Evolutionary conservation across 2,888 invertebrate species (phyloP).

Genomic region (Limnephilus auricula): DNA sequence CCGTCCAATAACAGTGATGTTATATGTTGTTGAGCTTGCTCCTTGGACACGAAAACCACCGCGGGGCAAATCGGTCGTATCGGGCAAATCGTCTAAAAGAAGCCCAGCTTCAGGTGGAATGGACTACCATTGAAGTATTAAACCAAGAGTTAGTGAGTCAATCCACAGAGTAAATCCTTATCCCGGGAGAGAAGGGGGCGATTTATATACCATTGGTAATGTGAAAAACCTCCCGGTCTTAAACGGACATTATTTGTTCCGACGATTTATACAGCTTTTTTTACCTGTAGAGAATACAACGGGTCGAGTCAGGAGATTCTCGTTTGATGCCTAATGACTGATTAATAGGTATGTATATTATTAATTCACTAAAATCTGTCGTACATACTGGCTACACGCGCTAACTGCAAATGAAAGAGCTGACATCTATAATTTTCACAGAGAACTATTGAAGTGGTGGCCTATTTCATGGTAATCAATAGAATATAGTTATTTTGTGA

Average conservation of each 20-base stretch:
- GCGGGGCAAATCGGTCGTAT: not conserved
- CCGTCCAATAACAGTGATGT: not conserved
- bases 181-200: conserved; percentile 28
- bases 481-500: no score
- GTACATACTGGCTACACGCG: no score
- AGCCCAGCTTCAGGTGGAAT: conserved; percentile 3
- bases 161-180: conserved; percentile 38
- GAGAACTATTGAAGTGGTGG: no score
- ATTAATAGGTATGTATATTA: not conserved
- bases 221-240: conserved; percentile 43
- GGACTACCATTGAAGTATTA: conserved; percentile 12
- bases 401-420: no score
- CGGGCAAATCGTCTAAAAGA: not conserved
- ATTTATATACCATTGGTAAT: conserved; percentile 43
- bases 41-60: not conserved
- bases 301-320: conserved; percentile 22
- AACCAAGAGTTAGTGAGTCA: conserved; percentile 27
- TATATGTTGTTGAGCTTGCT: not conserved
- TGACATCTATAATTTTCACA: no score
- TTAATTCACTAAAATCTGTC: not conserved
- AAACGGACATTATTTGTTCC: conserved; percentile 49
- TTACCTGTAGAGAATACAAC: not conserved
- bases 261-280: conserved; percentile 42
- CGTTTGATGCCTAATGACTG: not conserved
- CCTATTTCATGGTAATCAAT: no score